A percentile compares a stretch with the other conserved stretches of the same genome.
phyloP scores from a whole-genome alignment of 2,113 vertebrate species.

The Gulo gulo region DNA sequence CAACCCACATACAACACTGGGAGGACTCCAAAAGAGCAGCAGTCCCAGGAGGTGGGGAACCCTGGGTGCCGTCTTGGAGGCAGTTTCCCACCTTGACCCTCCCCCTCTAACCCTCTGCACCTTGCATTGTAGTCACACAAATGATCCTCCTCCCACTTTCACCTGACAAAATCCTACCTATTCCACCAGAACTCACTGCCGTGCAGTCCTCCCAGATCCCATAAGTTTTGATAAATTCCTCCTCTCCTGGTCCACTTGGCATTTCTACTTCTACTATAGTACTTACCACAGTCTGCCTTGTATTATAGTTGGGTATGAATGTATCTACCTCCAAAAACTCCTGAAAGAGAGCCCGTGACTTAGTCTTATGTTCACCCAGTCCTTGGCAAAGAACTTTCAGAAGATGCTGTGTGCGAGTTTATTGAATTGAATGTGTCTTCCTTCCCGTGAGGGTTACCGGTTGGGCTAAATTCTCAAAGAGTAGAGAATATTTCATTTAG shows the following conservation, averaged over 20 bases:
- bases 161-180: neutral
- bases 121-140: too few relatives aligned
- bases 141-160: neutral
- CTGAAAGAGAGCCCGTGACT: neutral
- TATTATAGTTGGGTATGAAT: neutral
- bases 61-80: accelerated
- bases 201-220: neutral
- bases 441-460: neutral
- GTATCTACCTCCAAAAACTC: neutral
- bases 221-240: neutral
- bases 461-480: neutral
- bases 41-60: neutral
- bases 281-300: neutral
- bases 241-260: neutral
- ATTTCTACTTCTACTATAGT: neutral
- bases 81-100: neutral
- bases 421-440: neutral
- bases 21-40: neutral
- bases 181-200: neutral
- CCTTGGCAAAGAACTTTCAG: neutral
- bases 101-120: accelerated
- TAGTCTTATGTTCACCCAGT: neutral
- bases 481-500: neutral
- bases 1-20: neutral
- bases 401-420: neutral